Base-by-base conservation (phyloP, 2,888 invertebrate species). In the Cristatella mucedo region DNA sequence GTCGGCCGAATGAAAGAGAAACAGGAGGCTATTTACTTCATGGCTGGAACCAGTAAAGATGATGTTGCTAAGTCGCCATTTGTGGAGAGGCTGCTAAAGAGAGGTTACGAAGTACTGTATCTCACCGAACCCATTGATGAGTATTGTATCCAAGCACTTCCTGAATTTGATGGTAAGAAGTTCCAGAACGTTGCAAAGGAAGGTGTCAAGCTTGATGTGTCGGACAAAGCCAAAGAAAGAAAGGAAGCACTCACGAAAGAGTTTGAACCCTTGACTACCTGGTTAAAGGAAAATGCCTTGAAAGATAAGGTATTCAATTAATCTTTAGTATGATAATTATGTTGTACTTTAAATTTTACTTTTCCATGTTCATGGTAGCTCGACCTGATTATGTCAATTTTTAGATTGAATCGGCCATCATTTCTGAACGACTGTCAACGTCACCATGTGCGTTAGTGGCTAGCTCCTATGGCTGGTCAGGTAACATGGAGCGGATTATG, bases 111-210 rank as follows among this genome's bases (percentile, higher is more conserved):
- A 73, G 86, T 93, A 41, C 70, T 97, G 46, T 93, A 78, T 65
- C 72, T 99, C 38, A 78, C 80, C 7, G 97, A 99, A 70, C 85
- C 97, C 22, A 91, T 97, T 34, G 97, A 97, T 70, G 97, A 97
- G 69, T 97, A 97, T 70, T 80, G 84, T 54, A 82, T 97, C 52
- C 85, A 87, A 38, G 80, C 89, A 33, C 72, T 97, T 65, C 91
- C 95, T 2, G 95, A 97, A 69, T 97, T 84, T 68, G 95, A 97
- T 57, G 87, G 89, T 40, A 87, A 91, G 71, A 95, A 91, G 69
- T 95, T 97, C 82, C 65, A 67, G 51, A 99, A 99, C 66, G 86
- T 93, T 40, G 97, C 97, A 52, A 99, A 97, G 70, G 97, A 99
- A 71, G 91, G 91, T 22, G 79, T 95, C 62, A 76, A 78, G 50